Base-by-base conservation (phyloP, 2,888 invertebrate genomes). In the Andrena camellia region DNA sequence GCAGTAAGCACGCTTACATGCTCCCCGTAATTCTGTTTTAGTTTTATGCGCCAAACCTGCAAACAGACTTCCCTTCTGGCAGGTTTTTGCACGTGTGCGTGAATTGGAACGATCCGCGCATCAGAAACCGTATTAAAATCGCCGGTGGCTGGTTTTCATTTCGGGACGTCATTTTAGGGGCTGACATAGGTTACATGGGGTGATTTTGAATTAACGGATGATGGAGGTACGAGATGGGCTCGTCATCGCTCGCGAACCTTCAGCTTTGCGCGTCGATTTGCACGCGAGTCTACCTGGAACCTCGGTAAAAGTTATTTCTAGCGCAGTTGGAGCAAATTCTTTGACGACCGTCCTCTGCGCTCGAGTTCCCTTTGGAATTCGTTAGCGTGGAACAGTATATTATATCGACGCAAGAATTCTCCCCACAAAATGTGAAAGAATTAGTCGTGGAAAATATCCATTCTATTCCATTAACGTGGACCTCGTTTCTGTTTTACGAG, bases 141-240 rank as follows among this genome's bases (percentile, higher is more conserved):
- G n/a, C 20, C 48, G 6, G 26, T 29, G 42, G 17, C 20, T 10
- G 20, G 52, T 60, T 31, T 31, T 7, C 23, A 23, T 17, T 50
- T 31, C 42, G 64, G 48, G 52, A 67, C 68, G 6, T 42, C 26
- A 69, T 23, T 26, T 33, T 23, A 33, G 26, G 29, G 57, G 54
- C 42, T 35, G 26, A n/a, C 13, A n/a, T 42, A 2, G 23, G 3
- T 35, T 29, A 7, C 20, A 26, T 20, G 8, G 23, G 0, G 10
- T 20, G 23, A 54, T 54, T 54, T 54, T 54, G 54, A 54, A 23
- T 54, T 54, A 54, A 20, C 54, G 54, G 23, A 23, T 23, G 8
- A n/a, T 23, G 54, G 23, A 54, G 20, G 20, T 20, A 54, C 20
- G n/a, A 20, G 20, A 23, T 54, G 17, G 42, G 17, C 8, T 23